phyloP scores from a whole-genome alignment of 2,113 vertebrate species.

The Antechinus flavipes region DNA sequence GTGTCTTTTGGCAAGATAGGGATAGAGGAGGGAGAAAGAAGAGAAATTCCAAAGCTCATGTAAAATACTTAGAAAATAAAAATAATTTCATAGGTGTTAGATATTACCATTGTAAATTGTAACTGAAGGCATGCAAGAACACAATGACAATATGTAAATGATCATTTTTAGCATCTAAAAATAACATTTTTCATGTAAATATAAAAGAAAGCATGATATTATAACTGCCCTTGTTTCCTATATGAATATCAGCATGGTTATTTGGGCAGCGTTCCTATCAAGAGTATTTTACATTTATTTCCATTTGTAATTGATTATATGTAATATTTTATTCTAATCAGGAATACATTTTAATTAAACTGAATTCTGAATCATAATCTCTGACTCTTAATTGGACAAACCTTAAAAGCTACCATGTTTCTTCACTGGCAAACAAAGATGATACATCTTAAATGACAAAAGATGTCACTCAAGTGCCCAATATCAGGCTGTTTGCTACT shows the following conservation, averaged over 20 bases:
- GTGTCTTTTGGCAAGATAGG: no score
- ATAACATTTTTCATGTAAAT: neutral
- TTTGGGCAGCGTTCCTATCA: neutral
- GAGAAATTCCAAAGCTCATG: neutral
- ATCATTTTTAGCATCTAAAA: neutral
- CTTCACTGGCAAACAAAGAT: neutral
- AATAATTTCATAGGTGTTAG: neutral
- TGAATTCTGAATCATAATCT: neutral
- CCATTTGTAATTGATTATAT: neutral
- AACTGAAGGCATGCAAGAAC: neutral
- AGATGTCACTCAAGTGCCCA: neutral
- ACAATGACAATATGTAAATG: neutral
- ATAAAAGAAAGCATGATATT: neutral
- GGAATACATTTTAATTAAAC: neutral
- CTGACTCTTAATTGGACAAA: neutral
- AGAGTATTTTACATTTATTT: neutral
- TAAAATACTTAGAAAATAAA: slow-evolving; percentile 3
- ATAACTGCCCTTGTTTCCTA: neutral
- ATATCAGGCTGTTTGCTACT: neutral
- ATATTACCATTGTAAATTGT: neutral
- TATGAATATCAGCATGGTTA: neutral
- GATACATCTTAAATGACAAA: neutral
- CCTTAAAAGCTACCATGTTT: neutral
- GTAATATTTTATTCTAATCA: neutral
- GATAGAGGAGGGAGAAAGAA: neutral